Evolutionary conservation across 2,797 vertebrate species (phyloP).

Genomic region (Etheostoma perlongum): DNA sequence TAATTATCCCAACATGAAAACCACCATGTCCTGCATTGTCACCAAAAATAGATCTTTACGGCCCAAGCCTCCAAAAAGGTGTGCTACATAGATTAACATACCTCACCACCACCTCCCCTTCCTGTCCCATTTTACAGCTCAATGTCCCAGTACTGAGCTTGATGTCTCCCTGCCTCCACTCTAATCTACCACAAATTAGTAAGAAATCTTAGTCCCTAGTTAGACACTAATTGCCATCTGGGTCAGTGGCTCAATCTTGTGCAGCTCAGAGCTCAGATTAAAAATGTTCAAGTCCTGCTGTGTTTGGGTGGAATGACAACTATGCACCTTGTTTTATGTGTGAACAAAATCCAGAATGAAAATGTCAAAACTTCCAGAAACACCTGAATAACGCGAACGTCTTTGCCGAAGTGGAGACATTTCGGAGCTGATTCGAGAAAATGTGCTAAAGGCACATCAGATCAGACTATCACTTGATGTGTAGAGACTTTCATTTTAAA

Average conservation of each 20-base stretch:
- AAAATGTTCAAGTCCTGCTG: not conserved
- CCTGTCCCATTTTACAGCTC: constrained; percentile 24
- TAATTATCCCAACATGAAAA: constrained; percentile 77
- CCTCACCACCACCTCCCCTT: constrained; percentile 15
- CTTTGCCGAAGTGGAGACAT: not conserved
- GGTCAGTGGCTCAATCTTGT: constrained; percentile 1
- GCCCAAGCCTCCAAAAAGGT: constrained; percentile 70
- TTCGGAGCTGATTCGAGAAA: not conserved
- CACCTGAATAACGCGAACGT: not conserved
- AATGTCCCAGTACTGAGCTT: constrained; percentile 10
- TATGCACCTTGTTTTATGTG: not conserved
- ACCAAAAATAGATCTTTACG: constrained; percentile 73
- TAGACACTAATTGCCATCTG: constrained; percentile 10
- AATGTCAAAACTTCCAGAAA: not conserved
- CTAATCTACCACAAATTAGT: constrained; percentile 4
- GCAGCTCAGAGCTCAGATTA: not conserved
- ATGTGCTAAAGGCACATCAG: not conserved
- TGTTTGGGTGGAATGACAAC: not conserved
- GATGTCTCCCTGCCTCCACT: not conserved
- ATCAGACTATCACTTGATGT: not conserved
- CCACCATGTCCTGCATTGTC: constrained; percentile 73
- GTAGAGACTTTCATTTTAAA: not conserved
- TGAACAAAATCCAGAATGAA: not conserved
- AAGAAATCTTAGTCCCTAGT: not conserved
- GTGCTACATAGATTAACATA: constrained; percentile 56